Percentiles rank a stretch among this genome's conserved stretches.
Evolutionary conservation across 2,113 vertebrate genomes (phyloP).

Genomic region (Pomatorhinus ruficollis): DNA sequence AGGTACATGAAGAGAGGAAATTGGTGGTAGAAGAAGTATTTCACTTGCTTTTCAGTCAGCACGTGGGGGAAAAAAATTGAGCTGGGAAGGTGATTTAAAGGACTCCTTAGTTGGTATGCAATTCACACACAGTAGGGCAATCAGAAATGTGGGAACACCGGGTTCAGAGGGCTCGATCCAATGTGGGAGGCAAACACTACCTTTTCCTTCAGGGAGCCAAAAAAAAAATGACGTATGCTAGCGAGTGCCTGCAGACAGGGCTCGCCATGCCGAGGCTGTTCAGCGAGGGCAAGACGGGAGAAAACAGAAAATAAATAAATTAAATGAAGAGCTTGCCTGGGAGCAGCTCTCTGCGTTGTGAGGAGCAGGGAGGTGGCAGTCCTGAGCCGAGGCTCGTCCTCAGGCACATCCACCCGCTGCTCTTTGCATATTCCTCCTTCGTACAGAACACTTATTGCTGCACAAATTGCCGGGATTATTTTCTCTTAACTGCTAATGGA

Average conservation of each 20-base stretch:
- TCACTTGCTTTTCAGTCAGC: background rate
- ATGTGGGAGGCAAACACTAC: background rate
- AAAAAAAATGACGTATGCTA: background rate
- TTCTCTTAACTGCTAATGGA: slow-evolving; percentile 54
- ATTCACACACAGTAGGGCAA: background rate
- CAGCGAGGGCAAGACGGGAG: background rate
- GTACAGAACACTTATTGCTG: background rate
- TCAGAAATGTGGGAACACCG: background rate
- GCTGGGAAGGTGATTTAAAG: slow-evolving; percentile 28
- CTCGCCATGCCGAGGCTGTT: rapidly evolving
- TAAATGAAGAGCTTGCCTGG: rapidly evolving
- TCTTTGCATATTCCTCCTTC: background rate
- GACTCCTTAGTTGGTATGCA: background rate
- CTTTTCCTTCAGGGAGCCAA: background rate
- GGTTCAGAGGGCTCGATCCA: background rate
- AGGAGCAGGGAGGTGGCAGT: slow-evolving; percentile 68
- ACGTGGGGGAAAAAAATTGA: background rate
- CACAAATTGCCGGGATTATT: slow-evolving; percentile 64
- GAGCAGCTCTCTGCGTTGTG: background rate
- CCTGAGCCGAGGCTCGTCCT: slow-evolving; percentile 42
- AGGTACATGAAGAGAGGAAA: background rate
- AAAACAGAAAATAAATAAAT: background rate
- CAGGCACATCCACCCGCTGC: background rate
- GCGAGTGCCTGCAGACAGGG: background rate
- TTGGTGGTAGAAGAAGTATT: background rate